Evolutionary conservation across 2,113 vertebrate species (phyloP), one percentile per base, ranked within the genome.

Genomic region (Eublepharis macularius): DNA sequence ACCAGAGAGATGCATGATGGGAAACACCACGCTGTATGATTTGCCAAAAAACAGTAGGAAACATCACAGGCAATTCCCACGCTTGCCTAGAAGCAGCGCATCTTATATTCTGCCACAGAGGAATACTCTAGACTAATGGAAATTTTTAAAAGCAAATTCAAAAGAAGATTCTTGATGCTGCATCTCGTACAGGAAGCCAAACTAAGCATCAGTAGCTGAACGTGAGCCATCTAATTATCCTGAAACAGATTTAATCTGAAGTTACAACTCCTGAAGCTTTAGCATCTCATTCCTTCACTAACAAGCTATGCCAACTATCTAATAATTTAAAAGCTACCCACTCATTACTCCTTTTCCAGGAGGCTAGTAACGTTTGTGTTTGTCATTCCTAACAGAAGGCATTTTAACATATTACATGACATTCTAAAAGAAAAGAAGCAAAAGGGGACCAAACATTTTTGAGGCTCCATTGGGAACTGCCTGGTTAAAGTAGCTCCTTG

Each of bases 81-180:
- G 17, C 6, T 78, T 16, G 79, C 76, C 16, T 80, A 49, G 86
- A 90, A 6, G 9, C 41, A 51, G 41, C 1, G 26, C 2, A 0
- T 39, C 1, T 65, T 41, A 4, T 34, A 65, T 49, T 57, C 19
- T 76, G 34, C 13, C 29, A 57, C 16, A 78, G 68, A 24, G 81
- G 43, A 66, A 88, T 65, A 65, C 9, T 13, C 51, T 70, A 39
- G 84, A 39, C 49, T 69, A 83, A 89, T 45, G 39, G 87, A 87
- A 85, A 90, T 49, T 78, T 32, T 49, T 83, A 73, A 17, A 11
- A 10, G 43, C 24, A 1, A 68, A 13, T 6, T 87, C 26, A 45
- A 77, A 17, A 21, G 60, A 82, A 82, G 1, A 4, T 76, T 84
- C 54, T 57, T 70, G 39, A 2, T 57, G 4, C 32, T 21, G 57